A percentile compares a stretch with the other conserved stretches of the same genome.
Evolutionary conservation across 2,888 invertebrate species (phyloP).

Genomic region (Lasiommata megera): DNA sequence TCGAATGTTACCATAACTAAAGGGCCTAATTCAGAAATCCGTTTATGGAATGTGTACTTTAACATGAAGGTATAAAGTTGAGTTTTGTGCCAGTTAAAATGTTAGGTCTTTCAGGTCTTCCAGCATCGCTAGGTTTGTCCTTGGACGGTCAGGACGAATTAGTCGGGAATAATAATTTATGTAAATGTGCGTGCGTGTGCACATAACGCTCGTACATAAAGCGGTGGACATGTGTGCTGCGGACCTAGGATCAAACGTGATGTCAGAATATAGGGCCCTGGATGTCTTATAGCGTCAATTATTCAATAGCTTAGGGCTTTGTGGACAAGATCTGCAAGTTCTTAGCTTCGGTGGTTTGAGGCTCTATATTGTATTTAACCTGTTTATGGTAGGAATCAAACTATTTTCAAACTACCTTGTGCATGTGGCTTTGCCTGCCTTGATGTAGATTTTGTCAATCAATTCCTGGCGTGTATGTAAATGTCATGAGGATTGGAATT

Average conservation of each 20-base stretch:
- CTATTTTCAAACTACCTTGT: too few relatives aligned
- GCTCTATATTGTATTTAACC: not conserved
- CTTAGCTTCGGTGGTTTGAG: constrained; percentile 8
- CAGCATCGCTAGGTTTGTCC: constrained; percentile 57
- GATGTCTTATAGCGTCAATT: constrained; percentile 20
- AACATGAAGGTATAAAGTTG: constrained; percentile 21
- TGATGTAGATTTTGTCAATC: too few relatives aligned
- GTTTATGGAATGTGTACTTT: constrained; percentile 34
- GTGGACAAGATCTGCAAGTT: constrained; percentile 12
- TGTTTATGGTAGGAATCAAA: too few relatives aligned
- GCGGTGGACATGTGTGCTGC: constrained; percentile 29
- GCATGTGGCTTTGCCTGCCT: too few relatives aligned
- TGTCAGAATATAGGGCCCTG: constrained; percentile 11
- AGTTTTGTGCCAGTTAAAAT: constrained; percentile 27
- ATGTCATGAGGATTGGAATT: too few relatives aligned
- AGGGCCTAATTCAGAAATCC: constrained; percentile 43
- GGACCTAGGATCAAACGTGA: constrained; percentile 25
- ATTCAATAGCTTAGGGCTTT: constrained; percentile 26
- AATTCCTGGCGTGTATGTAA: too few relatives aligned
- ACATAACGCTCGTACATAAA: constrained; percentile 28
- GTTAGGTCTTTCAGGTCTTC: constrained; percentile 64
- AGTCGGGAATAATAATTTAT: constrained; percentile 80
- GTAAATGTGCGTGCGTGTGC: constrained; percentile 59
- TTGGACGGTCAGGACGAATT: constrained; percentile 77
- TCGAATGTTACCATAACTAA: constrained; percentile 39